Percentiles rank a stretch among this genome's conserved stretches.
Evolutionary conservation across 2,113 vertebrate genomes (phyloP).

Genomic region (Tragelaphus scriptus): DNA sequence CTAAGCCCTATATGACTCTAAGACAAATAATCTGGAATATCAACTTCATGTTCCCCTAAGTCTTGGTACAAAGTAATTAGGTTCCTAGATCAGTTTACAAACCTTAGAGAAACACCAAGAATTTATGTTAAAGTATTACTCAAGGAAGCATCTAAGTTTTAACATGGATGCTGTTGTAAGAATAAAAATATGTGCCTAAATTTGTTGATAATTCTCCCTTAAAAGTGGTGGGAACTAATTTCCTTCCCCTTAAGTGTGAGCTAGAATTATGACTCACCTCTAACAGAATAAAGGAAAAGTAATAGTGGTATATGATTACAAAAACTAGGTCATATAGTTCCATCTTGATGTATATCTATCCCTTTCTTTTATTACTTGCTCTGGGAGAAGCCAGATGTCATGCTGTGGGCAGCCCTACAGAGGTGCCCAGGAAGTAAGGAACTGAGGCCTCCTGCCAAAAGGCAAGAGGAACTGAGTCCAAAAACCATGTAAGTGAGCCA

Average conservation of each 20-base stretch:
- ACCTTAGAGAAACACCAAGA: neutral
- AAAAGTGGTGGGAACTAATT: neutral
- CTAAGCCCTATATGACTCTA: neutral
- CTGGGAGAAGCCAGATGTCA: neutral
- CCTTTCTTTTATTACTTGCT: neutral
- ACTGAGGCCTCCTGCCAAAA: neutral
- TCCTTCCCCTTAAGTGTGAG: neutral
- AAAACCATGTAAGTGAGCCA: neutral
- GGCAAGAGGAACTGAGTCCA: neutral
- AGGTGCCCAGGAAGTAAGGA: neutral
- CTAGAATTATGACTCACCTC: neutral
- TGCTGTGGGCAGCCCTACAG: neutral
- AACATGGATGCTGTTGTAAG: neutral
- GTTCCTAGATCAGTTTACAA: neutral
- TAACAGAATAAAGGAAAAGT: slow-evolving; percentile 15
- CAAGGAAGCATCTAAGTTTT: neutral
- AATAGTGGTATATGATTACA: neutral
- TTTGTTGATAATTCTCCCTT: neutral
- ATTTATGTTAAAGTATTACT: neutral
- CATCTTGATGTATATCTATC: neutral
- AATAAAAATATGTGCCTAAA: slow-evolving; percentile 6
- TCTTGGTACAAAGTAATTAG: neutral
- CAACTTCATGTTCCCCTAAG: slow-evolving; percentile 10
- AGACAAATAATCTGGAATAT: neutral
- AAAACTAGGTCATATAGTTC: neutral